Conservation (phyloP, 2,113 vertebrate species). For the rabbit (Oryctolagus cuniculus) region mOryCun1.1 NC_091448.1:28902501-28903000, state of each 20-base stretch:
- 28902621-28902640: conserved; percentile 39
- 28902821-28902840: background rate
- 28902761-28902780: background rate
- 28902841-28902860: background rate
- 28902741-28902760: background rate
- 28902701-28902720: background rate
- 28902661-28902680: background rate
- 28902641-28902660: background rate
- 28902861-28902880: background rate
- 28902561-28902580: conserved; percentile 26
- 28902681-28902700: background rate
- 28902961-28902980: background rate
- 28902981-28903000: no score
- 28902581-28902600: background rate
- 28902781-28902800: background rate
- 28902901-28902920: background rate
- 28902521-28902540: conserved; percentile 34
- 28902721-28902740: conserved; percentile 2
- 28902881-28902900: background rate
- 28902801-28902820: background rate
- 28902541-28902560: background rate
- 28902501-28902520: conserved; percentile 51
- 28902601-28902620: background rate
- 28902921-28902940: background rate
- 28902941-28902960: background rate